Conservation (phyloP, 2,888 invertebrate species). For the Nasonovia ribisnigri region DNA sequence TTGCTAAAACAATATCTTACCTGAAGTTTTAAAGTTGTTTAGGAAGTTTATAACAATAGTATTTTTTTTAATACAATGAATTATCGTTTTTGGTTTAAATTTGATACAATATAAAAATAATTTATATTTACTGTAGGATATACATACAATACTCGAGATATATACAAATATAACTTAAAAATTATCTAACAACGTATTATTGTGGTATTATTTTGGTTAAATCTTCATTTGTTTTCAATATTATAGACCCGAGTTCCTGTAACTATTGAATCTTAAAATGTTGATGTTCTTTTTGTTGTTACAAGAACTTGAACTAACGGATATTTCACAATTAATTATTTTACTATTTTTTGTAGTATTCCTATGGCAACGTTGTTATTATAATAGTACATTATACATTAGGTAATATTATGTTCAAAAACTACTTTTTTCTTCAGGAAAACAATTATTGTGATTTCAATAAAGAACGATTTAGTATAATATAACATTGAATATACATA, state of each 20-base stretch:
- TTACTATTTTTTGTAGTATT: not conserved
- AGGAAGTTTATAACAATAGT: not conserved
- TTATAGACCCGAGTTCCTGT: not conserved
- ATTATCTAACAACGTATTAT: not conserved
- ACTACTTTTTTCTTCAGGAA: not conserved
- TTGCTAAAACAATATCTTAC: not conserved
- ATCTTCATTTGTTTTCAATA: not conserved
- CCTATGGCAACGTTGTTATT: not conserved
- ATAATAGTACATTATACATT: not conserved
- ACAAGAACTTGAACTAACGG: not conserved
- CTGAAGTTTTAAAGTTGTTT: constrained; percentile 16
- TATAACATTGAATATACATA: not conserved
- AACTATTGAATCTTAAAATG: not conserved
- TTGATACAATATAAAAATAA: not conserved
- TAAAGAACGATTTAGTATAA: not conserved
- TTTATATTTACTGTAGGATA: not conserved
- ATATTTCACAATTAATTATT: not conserved
- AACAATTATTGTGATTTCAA: not conserved
- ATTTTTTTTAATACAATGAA: not conserved
- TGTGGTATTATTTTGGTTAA: not conserved
- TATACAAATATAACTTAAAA: not conserved
- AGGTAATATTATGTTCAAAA: not conserved
- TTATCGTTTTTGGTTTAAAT: not conserved
- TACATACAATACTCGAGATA: too few species aligned
- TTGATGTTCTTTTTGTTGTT: not conserved